Conservation (phyloP, 23 tunicate species). For the Corella eumyota region DNA sequence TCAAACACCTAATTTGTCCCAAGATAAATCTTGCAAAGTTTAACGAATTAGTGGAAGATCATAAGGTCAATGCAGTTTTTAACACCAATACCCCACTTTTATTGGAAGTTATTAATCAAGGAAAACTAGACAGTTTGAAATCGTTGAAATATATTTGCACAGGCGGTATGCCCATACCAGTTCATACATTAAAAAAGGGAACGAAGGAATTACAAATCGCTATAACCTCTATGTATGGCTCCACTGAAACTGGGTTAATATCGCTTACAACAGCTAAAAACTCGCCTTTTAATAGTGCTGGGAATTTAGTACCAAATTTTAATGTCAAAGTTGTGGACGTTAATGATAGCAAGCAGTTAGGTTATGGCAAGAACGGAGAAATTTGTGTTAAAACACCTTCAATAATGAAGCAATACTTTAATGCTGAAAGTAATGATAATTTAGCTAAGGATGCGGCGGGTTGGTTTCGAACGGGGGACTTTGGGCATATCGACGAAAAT, state of each 20-base stretch:
- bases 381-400: too few relatives aligned
- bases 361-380: slow-evolving; percentile 2
- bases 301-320: background rate
- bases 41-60: background rate
- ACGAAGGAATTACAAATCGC: background rate
- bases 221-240: background rate
- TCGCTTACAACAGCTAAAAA: background rate
- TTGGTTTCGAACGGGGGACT: slow-evolving; percentile 56
- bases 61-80: background rate
- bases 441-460: slow-evolving; percentile 19
- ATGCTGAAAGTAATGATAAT: too few relatives aligned
- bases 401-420: too few relatives aligned
- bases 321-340: background rate
- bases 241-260: background rate
- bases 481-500: slow-evolving; percentile 40
- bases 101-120: background rate
- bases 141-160: background rate
- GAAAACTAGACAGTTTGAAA: background rate
- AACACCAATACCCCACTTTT: background rate
- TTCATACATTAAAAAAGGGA: background rate
- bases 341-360: background rate
- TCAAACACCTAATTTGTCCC: background rate
- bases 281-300: background rate
- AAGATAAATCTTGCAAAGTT: background rate
- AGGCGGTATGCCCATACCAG: background rate